phyloP scores from a whole-genome alignment of 2,113 vertebrate genomes.

The Buteo buteo region DNA sequence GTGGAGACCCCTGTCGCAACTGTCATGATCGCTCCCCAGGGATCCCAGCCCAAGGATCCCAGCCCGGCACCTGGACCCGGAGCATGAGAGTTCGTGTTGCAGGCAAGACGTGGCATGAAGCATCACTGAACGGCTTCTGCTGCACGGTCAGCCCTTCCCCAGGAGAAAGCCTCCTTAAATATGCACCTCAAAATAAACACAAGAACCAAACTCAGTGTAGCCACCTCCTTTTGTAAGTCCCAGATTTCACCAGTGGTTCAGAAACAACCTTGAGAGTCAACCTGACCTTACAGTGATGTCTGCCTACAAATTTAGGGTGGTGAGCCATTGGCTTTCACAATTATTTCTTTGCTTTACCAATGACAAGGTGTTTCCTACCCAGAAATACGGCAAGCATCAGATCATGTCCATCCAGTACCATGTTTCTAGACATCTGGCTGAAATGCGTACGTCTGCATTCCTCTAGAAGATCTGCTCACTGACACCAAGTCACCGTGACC shows the following conservation, averaged over 20 bases:
- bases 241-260: neutral
- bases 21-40: rapidly evolving
- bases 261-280: neutral
- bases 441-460: rapidly evolving
- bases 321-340: neutral
- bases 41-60: neutral
- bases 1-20: neutral
- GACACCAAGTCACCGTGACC: neutral
- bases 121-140: neutral
- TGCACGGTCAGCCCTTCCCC: neutral
- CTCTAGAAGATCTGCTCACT: neutral
- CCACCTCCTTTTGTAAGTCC: neutral
- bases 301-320: neutral
- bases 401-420: neutral
- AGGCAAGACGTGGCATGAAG: neutral
- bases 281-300: neutral
- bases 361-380: neutral
- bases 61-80: neutral
- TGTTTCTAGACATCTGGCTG: neutral
- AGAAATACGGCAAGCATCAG: neutral
- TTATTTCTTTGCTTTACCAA: neutral
- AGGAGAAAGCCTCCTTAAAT: neutral
- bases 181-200: neutral
- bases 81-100: neutral
- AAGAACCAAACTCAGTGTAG: neutral